Conservation (phyloP, 1,140 invertebrate species). For the Cydia pomonella region DNA sequence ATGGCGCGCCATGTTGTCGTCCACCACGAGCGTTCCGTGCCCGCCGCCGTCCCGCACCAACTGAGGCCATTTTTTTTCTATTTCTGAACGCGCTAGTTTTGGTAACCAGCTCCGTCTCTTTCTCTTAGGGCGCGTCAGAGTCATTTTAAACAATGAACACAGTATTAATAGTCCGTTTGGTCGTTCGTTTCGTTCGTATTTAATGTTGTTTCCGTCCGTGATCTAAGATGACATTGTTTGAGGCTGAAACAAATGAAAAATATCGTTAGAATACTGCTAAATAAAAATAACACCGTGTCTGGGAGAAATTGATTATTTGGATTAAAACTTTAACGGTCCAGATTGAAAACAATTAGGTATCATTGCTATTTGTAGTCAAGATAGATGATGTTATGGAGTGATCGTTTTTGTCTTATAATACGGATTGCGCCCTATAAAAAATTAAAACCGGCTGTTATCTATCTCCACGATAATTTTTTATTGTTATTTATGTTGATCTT, state of each 20-base stretch:
- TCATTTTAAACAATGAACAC: conserved; percentile 21
- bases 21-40: conserved; percentile 67
- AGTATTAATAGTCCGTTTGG: conserved; percentile 21
- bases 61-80: conserved; percentile 75
- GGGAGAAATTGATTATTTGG: too few relatives aligned
- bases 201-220: conserved; percentile 13
- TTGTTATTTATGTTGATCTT: too few relatives aligned
- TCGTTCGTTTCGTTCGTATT: conserved; percentile 30
- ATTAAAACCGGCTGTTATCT: too few relatives aligned
- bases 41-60: conserved; percentile 64
- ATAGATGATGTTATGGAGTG: too few relatives aligned
- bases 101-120: conserved; percentile 65
- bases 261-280: too few relatives aligned
- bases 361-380: too few relatives aligned
- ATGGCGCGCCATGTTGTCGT: conserved; percentile 89
- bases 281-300: too few relatives aligned
- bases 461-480: too few relatives aligned
- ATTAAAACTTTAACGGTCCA: too few relatives aligned
- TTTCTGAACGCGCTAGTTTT: conserved; percentile 73
- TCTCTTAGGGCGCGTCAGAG: conserved; percentile 13
- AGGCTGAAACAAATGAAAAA: conserved; percentile 22
- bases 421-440: too few relatives aligned
- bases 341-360: too few relatives aligned
- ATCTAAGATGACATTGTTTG: conserved; percentile 16
- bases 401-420: too few relatives aligned